Conservation (phyloP, 30 jellyfish, hydroid and myxozoan species). For the Chironex yamaguchii region DNA sequence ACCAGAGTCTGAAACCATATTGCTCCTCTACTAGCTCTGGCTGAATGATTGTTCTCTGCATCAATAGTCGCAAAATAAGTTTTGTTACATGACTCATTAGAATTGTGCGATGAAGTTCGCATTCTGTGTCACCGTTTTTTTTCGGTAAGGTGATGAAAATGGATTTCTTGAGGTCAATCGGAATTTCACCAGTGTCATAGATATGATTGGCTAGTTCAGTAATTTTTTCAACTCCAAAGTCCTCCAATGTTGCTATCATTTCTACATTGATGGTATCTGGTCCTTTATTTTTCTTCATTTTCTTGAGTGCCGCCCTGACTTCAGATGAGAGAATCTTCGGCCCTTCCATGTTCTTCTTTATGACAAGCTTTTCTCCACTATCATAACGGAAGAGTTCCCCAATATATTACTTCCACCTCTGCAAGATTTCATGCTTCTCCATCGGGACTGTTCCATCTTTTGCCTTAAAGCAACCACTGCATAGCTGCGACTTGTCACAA, state of each 20-base stretch:
- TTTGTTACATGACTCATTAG: constrained; percentile 14
- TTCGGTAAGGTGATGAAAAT: constrained; percentile 13
- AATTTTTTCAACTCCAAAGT: not conserved
- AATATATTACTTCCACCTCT: constrained; percentile 6
- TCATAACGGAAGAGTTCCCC: not conserved
- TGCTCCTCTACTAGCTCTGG: not conserved
- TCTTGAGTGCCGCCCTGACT: not conserved
- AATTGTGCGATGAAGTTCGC: constrained; percentile 6
- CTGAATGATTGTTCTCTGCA: not conserved
- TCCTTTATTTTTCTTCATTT: not conserved
- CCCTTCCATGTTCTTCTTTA: not conserved
- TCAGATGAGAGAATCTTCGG: not conserved
- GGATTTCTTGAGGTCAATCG: constrained; percentile 2
- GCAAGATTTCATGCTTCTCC: not conserved
- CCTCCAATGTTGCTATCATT: not conserved
- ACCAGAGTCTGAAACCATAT: constrained; percentile 7
- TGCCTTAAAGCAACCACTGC: not conserved
- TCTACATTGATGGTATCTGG: not conserved
- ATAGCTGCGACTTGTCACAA: too few relatives aligned
- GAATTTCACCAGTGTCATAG: constrained; percentile 5
- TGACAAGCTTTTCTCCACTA: not conserved
- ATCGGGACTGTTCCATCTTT: not conserved
- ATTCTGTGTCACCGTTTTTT: constrained; percentile 16
- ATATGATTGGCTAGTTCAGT: not conserved
- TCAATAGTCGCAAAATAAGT: not conserved